Percentiles rank a stretch among this genome's conserved stretches.
Evolutionary conservation across 2,888 invertebrate species (phyloP).

Genomic region (Cataglyphis cursor): DNA sequence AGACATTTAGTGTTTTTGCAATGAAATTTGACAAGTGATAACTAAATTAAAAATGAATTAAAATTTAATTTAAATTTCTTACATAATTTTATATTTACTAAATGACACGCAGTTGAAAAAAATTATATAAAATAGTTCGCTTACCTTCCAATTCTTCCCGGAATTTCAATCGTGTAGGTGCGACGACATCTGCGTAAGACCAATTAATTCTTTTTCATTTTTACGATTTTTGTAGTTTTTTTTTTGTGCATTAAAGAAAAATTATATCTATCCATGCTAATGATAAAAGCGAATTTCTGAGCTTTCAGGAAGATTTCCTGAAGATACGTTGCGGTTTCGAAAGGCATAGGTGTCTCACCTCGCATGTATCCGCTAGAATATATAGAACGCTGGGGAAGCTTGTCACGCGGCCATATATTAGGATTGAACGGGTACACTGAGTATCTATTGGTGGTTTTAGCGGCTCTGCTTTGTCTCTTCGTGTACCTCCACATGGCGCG

Average conservation of each 20-base stretch:
- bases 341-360: conserved; percentile 73
- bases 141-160: conserved; percentile 43
- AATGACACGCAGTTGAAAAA: background rate
- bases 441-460: conserved; percentile 93
- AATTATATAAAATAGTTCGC: conserved; percentile 20
- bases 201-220: background rate
- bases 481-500: conserved; percentile 97
- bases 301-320: background rate
- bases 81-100: conserved; percentile 1
- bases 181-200: conserved; percentile 24
- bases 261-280: background rate
- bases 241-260: background rate
- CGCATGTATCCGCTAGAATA: conserved; percentile 77
- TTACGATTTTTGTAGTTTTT: background rate
- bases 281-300: background rate
- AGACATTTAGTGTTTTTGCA: background rate
- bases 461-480: conserved; percentile 94
- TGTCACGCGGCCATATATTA: conserved; percentile 91
- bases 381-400: conserved; percentile 85
- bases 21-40: background rate
- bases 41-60: no score
- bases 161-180: conserved; percentile 39
- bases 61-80: background rate
- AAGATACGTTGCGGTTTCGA: background rate
- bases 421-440: conserved; percentile 88